A percentile compares a stretch with the other conserved stretches of the same genome.
phyloP scores from a whole-genome alignment of 2,888 invertebrate genomes.

The Clistopyga incitator region DNA sequence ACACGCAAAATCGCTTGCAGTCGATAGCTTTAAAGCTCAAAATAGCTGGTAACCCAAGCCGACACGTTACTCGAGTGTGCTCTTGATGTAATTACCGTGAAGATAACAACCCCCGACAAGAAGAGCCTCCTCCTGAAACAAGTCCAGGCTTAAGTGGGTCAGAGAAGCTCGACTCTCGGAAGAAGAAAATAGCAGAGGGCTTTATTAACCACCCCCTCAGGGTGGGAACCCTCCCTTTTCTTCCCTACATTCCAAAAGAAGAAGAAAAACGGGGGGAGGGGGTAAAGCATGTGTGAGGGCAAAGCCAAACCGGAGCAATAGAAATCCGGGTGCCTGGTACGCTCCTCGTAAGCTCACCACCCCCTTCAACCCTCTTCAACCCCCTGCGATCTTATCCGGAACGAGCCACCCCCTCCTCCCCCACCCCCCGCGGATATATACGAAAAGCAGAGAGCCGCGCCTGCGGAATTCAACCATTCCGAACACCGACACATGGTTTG shows the following conservation, averaged over 20 bases:
- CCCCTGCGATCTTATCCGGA: constrained; percentile 64
- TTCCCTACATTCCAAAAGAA: constrained; percentile 20
- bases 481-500: constrained; percentile 67
- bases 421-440: constrained; percentile 59
- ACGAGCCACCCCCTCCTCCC: constrained; percentile 63
- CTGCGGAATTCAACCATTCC: constrained; percentile 75
- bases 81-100: constrained; percentile 43
- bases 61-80: constrained; percentile 41
- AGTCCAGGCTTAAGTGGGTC: constrained; percentile 74
- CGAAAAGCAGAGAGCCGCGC: constrained; percentile 70
- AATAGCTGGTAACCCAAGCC: constrained; percentile 9
- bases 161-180: constrained; percentile 45
- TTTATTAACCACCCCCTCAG: constrained; percentile 29
- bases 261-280: constrained; percentile 18
- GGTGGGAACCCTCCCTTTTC: constrained; percentile 24
- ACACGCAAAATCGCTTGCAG: neutral
- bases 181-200: constrained; percentile 31
- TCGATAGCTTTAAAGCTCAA: constrained; percentile 25
- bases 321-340: constrained; percentile 81
- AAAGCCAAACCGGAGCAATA: constrained; percentile 68
- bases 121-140: neutral
- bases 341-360: constrained; percentile 74
- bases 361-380: constrained; percentile 38
- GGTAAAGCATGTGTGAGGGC: constrained; percentile 32
- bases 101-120: constrained; percentile 18